Conservation (phyloP, 2,113 vertebrate genomes). For the Grantiella picta region DNA sequence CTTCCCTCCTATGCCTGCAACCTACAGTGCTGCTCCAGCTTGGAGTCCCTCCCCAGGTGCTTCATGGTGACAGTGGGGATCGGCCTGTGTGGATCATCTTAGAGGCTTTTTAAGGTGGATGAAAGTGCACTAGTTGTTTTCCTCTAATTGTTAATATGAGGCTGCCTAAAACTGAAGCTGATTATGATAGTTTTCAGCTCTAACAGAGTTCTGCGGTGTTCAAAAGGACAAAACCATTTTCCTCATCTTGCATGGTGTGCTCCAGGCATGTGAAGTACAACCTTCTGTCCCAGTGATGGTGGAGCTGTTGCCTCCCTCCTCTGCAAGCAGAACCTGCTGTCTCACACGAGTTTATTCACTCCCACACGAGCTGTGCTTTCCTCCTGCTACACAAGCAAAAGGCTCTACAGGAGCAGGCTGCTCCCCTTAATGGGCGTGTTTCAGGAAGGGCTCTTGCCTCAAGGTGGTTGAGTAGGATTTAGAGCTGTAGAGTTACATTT, state of each 20-base stretch:
- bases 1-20: not conserved
- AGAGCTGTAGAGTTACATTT: not conserved
- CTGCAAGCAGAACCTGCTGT: not conserved
- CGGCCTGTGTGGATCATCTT: not conserved
- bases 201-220: not conserved
- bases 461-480: not conserved
- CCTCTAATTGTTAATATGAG: not conserved
- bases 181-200: not conserved
- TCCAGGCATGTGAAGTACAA: not conserved
- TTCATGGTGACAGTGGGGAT: not conserved
- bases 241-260: not conserved
- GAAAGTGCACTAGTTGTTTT: not conserved
- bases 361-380: not conserved
- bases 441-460: not conserved
- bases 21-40: not conserved
- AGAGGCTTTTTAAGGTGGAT: not conserved
- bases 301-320: not conserved
- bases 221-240: not conserved
- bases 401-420: not conserved
- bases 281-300: not conserved
- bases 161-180: not conserved
- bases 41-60: not conserved
- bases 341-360: not conserved
- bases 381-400: not conserved
- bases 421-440: fast-evolving